Percentiles rank a stretch among this genome's conserved stretches.
phyloP scores from a whole-genome alignment of 1,140 invertebrate species.

The Drosophila trapezifrons region DNA sequence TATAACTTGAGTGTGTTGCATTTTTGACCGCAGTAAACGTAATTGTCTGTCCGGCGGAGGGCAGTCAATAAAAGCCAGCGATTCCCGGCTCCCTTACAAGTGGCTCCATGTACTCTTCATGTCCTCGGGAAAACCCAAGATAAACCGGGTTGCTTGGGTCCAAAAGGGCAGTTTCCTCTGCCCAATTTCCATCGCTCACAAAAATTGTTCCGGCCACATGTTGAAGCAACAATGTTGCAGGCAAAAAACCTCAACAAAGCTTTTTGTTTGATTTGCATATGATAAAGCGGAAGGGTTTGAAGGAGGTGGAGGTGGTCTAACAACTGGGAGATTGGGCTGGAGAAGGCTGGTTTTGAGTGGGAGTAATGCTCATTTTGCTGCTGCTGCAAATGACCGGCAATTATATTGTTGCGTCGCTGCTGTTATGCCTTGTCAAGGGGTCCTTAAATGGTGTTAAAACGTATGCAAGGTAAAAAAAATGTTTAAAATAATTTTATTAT shows the following conservation, averaged over 20 bases:
- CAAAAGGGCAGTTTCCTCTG: not conserved
- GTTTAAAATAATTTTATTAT: not conserved
- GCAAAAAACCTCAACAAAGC: constrained; percentile 23
- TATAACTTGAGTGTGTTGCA: constrained; percentile 61
- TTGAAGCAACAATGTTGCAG: constrained; percentile 72
- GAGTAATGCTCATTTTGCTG: constrained; percentile 66
- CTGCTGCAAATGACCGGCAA: constrained; percentile 82
- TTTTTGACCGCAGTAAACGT: constrained; percentile 78
- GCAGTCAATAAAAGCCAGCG: constrained; percentile 75
- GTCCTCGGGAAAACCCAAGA: not conserved
- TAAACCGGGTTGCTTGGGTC: constrained; percentile 4
- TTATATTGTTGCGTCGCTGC: constrained; percentile 63
- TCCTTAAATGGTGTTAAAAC: not conserved
- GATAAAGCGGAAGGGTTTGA: constrained; percentile 46
- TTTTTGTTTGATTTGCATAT: constrained; percentile 81
- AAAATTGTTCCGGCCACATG: constrained; percentile 39
- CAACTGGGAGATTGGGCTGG: not conserved
- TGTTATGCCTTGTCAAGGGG: not conserved
- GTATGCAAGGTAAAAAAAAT: not conserved
- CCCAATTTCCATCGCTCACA: constrained; percentile 5
- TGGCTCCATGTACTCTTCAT: constrained; percentile 40
- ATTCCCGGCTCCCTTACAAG: constrained; percentile 57
- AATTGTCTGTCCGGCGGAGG: constrained; percentile 70
- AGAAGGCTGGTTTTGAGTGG: not conserved
- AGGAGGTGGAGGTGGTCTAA: not conserved